Conservation (phyloP, 2,113 vertebrate genomes). For the Antidorcas marsupialis region DNA sequence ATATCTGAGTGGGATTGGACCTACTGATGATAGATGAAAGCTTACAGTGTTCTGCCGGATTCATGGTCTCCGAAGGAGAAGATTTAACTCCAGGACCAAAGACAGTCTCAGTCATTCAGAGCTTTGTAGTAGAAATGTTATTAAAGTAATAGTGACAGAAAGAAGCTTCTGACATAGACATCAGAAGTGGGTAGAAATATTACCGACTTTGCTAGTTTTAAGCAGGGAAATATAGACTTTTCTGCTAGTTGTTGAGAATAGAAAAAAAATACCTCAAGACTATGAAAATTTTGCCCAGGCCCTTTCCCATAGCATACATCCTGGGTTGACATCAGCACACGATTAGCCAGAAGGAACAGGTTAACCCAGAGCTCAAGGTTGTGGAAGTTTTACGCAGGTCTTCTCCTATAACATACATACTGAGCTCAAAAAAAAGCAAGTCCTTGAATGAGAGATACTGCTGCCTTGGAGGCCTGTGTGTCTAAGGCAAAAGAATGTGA, state of each 20-base stretch:
- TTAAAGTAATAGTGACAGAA: background rate
- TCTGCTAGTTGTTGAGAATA: background rate
- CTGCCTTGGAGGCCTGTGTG: background rate
- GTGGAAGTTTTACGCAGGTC: background rate
- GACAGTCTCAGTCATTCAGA: background rate
- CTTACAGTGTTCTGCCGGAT: background rate
- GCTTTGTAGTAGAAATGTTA: background rate
- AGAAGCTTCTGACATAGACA: background rate
- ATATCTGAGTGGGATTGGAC: background rate
- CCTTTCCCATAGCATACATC: background rate
- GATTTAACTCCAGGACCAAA: background rate
- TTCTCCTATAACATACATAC: background rate
- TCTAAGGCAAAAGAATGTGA: background rate
- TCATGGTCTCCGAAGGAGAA: background rate
- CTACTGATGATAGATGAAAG: background rate
- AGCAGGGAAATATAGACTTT: background rate
- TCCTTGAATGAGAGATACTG: background rate
- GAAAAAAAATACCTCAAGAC: background rate
- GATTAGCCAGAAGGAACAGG: background rate
- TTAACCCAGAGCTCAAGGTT: background rate
- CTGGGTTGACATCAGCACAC: background rate
- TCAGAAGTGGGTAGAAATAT: background rate
- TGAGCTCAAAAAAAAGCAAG: background rate
- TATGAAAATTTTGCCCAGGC: background rate
- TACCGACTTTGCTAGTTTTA: background rate